Evolutionary conservation across 2,113 vertebrate species (phyloP).

Genomic region (Orientallactaga bullata): DNA sequence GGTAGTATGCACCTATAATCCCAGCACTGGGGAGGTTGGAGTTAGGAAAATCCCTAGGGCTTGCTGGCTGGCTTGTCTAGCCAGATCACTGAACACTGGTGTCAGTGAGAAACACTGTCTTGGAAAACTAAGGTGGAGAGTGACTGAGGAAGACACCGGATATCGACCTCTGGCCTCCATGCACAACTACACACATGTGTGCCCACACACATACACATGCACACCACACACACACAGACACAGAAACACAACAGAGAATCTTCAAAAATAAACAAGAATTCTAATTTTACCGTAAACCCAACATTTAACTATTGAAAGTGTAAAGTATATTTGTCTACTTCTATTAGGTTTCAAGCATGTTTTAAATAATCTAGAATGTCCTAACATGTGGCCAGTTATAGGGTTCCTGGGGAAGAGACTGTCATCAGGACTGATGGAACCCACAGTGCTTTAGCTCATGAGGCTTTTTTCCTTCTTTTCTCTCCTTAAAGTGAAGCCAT

Average conservation of each 20-base stretch:
- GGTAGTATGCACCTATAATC: no score
- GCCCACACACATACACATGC: no score
- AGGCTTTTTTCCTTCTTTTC: neutral
- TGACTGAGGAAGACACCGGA: no score
- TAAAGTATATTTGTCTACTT: neutral
- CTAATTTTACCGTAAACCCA: constrained; percentile 8
- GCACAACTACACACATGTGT: no score
- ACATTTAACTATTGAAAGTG: neutral
- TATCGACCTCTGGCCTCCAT: no score
- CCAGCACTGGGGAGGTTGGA: no score
- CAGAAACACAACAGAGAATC: no score
- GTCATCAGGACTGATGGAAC: neutral
- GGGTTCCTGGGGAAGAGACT: neutral
- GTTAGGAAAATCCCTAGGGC: no score
- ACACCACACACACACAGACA: neutral
- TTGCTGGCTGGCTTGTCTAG: no score
- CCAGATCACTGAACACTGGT: no score
- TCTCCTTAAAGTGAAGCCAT: neutral
- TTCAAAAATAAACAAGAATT: neutral
- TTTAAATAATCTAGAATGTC: neutral
- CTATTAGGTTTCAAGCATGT: neutral
- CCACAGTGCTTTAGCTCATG: neutral
- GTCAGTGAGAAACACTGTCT: no score
- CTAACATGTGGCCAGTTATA: neutral
- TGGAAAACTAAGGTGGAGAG: no score